Evolutionary conservation across 2,113 vertebrate species (phyloP), one percentile per base, ranked within the genome.

Genomic region (Lagopus leucura): DNA sequence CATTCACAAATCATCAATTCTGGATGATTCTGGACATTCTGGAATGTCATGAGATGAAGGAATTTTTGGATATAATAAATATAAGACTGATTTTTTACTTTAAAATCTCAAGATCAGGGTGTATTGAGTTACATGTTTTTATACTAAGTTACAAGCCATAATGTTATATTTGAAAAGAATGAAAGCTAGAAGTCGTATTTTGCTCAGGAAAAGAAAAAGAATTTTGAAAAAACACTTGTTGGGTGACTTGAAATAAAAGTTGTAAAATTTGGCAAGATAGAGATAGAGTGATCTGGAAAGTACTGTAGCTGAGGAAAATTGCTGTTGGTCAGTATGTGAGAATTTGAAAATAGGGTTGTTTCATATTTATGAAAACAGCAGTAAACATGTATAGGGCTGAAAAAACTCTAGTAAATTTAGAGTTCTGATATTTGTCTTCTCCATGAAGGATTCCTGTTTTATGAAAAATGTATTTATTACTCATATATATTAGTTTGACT

Each of bases 151-250:
- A 32, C 86, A 70, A 94, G 52, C 47, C 65, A 64, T 83, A 74
- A 72, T 94, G 74, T 91, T 93, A 67, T 92, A 45, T 83, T 95
- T 94, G 88, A 88, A 96, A 95, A 86, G 86, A 90, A 90, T 60
- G 84, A 91, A 82, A 85, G 7, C n/a, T 52, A 32, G 70, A 43
- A 90, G 70, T 80, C 50, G 76, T 66, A 76, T 67, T 82, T 84
- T 38, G 42, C 72, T 67, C 30, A 80, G 72, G 67, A 48, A 66
- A 82, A 61, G 32, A 38, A 38, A 86, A 88, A 80, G 6, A 74
- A 55, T 50, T 74, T 89, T 83, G 76, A 83, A 73, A 92, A 95
- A 93, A 77, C 72, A 88, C 32, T 88, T 84, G 57, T 84, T 91
- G 75, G 42, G 65, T 74, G 82, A 85, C 45, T 94, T 95, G 82